Base-by-base conservation (phyloP, 2,113 vertebrate genomes). In the Psittacula cyanocephala region DNA sequence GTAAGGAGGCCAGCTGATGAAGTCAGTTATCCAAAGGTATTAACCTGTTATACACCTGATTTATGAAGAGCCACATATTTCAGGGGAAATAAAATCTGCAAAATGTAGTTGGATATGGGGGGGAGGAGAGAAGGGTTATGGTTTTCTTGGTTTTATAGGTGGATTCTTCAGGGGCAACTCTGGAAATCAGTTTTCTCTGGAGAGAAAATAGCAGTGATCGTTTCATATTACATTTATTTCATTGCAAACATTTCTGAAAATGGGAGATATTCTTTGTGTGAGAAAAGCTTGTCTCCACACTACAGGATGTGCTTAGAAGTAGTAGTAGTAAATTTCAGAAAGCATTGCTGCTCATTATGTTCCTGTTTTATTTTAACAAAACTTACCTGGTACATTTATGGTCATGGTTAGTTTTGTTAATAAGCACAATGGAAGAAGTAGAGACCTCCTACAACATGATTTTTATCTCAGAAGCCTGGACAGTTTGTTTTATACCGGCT, bases 381-480 rank as follows among this genome's bases (percentile, higher is more conserved):
- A 50, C 15, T 43, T 78, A 8, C 24, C 11, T 79, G 37, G 17
- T 78, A 64, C 75, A 84, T 96, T 33, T 94, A 60, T 62, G 71
- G 84, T 95, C 76, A 39, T 85, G 33, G 50, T 90, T 88, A 89
- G 5, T 85, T 60, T 81, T 85, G 6, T 95, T 96, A 93, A 79
- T 81, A 82, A 95, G 87, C 63, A 89, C 81, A 84, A 3, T 81
- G 55, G 57, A 70, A 94, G 83, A 91, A 95, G 37, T 41, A 49
- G 63, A 74, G 90, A 93, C 57, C 80, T 86, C 60, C 17, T 86
- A 4, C 64, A 76, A 29, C 3, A 2, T 60, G 81, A 91, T 89
- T 69, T 67, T 77, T 76, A 25, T 86, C 70, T 85, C 31, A 27
- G 85, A 86, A 81, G 19, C 44, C 23, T 3, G 2, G 10, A 55